Percentiles rank a stretch among this genome's conserved stretches.
These are phyloP conservation scores for Cantharis rufa DNA, from an alignment of 2,888 invertebrate genomes.

Conservation along the genomic window DNA sequence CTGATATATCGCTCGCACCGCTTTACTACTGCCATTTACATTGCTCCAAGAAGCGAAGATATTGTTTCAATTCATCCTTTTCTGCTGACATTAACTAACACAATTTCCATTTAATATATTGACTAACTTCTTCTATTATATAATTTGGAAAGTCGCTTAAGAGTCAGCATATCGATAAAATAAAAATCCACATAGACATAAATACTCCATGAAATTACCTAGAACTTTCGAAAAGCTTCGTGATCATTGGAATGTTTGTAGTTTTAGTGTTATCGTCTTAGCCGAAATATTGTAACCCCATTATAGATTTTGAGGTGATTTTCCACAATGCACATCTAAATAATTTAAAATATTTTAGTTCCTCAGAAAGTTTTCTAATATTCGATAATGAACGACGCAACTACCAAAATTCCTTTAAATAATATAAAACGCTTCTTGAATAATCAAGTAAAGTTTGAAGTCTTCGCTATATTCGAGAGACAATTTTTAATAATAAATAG, in stretches of 20 bases:
- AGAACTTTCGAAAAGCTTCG: not conserved
- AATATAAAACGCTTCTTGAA: not conserved
- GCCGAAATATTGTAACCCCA: not conserved
- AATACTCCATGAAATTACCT: not conserved
- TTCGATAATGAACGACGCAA: not conserved
- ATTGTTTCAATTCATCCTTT: slow-evolving; percentile 31
- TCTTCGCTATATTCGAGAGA: not conserved
- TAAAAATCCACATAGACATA: not conserved
- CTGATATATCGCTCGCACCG: slow-evolving; percentile 45
- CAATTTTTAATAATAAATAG: not conserved
- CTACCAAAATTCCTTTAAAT: not conserved
- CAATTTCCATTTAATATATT: not conserved
- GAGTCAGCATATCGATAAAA: not conserved
- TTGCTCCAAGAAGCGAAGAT: slow-evolving; percentile 29
- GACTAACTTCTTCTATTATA: not conserved
- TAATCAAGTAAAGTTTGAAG: not conserved
- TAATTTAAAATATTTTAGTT: not conserved
- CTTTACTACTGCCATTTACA: slow-evolving; percentile 33
- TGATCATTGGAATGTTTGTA: not conserved
- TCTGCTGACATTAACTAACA: not conserved
- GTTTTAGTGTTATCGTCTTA: not conserved
- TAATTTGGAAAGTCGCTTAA: not conserved
- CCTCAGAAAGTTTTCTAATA: not conserved
- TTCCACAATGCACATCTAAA: not conserved
- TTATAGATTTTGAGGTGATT: not conserved